Conservation (phyloP, 2,888 invertebrate genomes). For the Leucophenga maculata region DNA sequence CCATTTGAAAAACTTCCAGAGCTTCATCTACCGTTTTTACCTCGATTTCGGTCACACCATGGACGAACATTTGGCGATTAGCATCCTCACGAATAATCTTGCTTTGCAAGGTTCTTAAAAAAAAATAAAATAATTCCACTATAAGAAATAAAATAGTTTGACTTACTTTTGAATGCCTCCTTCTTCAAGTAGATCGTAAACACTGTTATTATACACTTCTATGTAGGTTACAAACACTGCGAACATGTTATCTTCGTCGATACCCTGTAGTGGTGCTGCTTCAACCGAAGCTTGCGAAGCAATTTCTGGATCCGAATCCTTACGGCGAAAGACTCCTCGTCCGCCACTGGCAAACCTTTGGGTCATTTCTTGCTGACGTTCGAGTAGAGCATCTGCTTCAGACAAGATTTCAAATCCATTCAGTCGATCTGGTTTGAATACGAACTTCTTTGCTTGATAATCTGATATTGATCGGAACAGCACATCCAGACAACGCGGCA, state of each 20-base stretch:
- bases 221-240: constrained; percentile 95
- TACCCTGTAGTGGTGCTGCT: constrained; percentile 75
- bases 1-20: constrained; percentile 89
- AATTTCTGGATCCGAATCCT: constrained; percentile 78
- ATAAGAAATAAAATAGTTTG: neutral
- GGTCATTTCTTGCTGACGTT: constrained; percentile 76
- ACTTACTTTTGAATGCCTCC: constrained; percentile 77
- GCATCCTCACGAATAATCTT: constrained; percentile 92
- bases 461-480: constrained; percentile 92
- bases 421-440: constrained; percentile 93
- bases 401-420: constrained; percentile 94
- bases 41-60: constrained; percentile 93
- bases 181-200: constrained; percentile 96
- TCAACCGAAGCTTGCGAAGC: constrained; percentile 76
- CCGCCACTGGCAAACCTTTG: constrained; percentile 66
- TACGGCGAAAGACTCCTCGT: constrained; percentile 65
- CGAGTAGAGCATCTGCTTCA: constrained; percentile 89
- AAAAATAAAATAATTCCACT: neutral
- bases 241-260: constrained; percentile 89
- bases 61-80: constrained; percentile 92
- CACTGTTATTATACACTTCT: constrained; percentile 97
- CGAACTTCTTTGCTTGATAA: constrained; percentile 88
- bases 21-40: constrained; percentile 96
- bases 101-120: constrained; percentile 80
- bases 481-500: constrained; percentile 86